Base-by-base conservation (phyloP, 2,888 invertebrate genomes). In the Metalampra italica region DNA sequence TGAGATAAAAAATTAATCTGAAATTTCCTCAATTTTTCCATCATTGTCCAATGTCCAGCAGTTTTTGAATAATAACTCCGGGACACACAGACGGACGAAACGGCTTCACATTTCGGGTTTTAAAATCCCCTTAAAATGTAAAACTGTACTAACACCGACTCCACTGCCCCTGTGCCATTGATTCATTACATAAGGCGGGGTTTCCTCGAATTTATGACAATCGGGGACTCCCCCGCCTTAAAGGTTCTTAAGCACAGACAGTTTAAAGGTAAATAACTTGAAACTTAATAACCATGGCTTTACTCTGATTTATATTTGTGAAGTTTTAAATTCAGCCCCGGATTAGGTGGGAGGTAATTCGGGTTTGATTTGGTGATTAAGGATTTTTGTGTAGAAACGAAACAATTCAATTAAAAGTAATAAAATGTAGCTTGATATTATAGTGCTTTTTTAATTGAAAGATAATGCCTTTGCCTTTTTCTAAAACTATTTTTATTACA, bases 181-280 rank as follows among this genome's bases (percentile, higher is more conserved):
- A 75, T 73, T 72, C 71, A 79, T 76, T 65, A 68, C 70, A 50
- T 54, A 56, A 68, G 71, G 72, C 71, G 75, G 67, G 64, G 56
- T 57, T 59, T 60, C 59, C 52, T 58, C 54, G 57, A 74, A 79
- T 80, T 82, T 81, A 82, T 77, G 81, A 77, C 76, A 66, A 66
- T 66, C 62, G 61, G 62, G 59, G 58, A 51, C 47, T 59, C 52
- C 11, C n/a, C 63, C 60, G 62, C 62, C 62, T 60, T 61, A 56
- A 59, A 54, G 56, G n/a, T 43, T 4, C 39, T 32, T 45, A 50
- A 50, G 46, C 34, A 15, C 30, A 44, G 56, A 60, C 63, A 60
- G 62, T 60, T 66, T 64, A 62, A 65, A 71, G 66, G 65, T 72
- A 75, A 76, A 74, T 75, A 75, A 74, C 57, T 71, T 66, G 53